A percentile compares a stretch with the other conserved stretches of the same genome.
Evolutionary conservation across 2,113 vertebrate genomes (phyloP).

Genomic region (Prunella fulvescens): DNA sequence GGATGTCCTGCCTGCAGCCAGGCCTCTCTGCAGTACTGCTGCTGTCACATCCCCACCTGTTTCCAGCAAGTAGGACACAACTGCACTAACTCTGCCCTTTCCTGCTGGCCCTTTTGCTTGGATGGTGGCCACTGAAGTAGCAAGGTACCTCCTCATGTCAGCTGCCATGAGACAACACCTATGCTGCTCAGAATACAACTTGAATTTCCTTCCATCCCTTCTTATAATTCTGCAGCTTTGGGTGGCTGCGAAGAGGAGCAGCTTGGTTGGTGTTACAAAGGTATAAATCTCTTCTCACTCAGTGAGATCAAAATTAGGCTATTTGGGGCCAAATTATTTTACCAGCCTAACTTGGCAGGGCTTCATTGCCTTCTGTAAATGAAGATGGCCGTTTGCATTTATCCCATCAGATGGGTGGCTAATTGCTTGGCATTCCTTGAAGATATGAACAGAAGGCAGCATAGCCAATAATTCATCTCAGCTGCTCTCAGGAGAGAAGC

Average conservation of each 20-base stretch:
- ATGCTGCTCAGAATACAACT: rapidly evolving
- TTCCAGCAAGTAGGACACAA: neutral
- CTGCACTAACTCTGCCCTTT: neutral
- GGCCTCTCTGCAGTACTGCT: neutral
- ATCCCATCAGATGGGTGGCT: neutral
- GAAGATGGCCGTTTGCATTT: neutral
- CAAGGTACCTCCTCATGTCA: neutral
- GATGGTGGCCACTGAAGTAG: neutral
- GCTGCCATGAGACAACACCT: neutral
- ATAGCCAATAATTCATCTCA: neutral
- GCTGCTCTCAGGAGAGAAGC: neutral
- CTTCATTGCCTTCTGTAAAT: neutral
- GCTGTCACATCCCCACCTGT: too few species aligned
- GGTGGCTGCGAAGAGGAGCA: neutral
- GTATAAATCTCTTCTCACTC: neutral
- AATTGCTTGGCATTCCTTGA: conserved; percentile 42
- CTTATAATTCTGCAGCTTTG: neutral
- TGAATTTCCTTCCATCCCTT: neutral
- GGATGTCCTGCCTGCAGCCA: neutral
- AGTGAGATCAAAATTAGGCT: neutral
- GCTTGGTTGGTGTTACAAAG: neutral
- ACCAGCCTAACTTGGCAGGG: neutral
- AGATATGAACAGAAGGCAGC: neutral
- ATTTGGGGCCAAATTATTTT: neutral
- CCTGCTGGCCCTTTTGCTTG: neutral